Conservation (phyloP, 2,888 invertebrate genomes). For the Hololepta plana region DNA sequence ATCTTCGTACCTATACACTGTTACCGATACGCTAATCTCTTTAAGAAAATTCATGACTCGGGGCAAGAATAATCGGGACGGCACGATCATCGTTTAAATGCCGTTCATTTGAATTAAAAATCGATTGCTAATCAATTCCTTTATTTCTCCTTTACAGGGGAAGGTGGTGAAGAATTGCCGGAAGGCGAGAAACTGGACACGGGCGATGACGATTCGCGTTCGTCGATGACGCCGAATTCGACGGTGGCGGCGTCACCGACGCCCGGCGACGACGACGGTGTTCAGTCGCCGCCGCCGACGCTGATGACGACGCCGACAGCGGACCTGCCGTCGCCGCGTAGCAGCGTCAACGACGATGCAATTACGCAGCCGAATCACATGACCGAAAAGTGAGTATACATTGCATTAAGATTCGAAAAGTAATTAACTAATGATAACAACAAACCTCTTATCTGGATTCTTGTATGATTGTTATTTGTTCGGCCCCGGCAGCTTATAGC, state of each 20-base stretch:
- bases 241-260: slow-evolving; percentile 23
- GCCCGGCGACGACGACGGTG: slow-evolving; percentile 24
- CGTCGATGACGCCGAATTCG: slow-evolving; percentile 27
- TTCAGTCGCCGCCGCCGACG: slow-evolving; percentile 21
- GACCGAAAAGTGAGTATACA: slow-evolving; percentile 17
- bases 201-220: slow-evolving; percentile 28
- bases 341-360: slow-evolving; percentile 22
- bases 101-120: no score
- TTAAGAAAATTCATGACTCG: no score
- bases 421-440: no score
- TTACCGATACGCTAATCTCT: no score
- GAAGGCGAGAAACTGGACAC: slow-evolving; percentile 28
- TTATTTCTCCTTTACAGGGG: slow-evolving; percentile 32
- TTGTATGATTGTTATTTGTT: no score
- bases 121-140: slow-evolving; percentile 1
- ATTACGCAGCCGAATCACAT: slow-evolving; percentile 14
- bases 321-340: slow-evolving; percentile 22
- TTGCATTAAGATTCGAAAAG: no score
- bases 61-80: no score
- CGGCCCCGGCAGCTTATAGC: no score
- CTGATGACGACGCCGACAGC: slow-evolving; percentile 23
- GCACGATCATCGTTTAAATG: no score
- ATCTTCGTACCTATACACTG: no score
- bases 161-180: slow-evolving; percentile 31
- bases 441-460: slow-evolving; percentile 5